Evolutionary conservation across 2,888 invertebrate species (phyloP).

Genomic region (Dolomedes plantarius): DNA sequence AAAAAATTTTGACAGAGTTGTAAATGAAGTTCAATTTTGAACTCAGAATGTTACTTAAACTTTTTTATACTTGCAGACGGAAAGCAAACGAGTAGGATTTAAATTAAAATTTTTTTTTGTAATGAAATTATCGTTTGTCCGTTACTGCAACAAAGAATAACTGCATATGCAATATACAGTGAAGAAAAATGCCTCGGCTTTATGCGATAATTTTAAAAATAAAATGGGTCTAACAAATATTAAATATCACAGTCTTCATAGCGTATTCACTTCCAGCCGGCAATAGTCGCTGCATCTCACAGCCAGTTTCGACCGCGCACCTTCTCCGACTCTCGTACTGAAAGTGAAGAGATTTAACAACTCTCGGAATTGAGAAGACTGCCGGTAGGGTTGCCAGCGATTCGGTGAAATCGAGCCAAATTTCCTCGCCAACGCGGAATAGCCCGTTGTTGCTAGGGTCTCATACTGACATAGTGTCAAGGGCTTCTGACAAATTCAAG

Average conservation of each 20-base stretch:
- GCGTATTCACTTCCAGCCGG: background rate
- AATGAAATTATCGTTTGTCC: too few relatives aligned
- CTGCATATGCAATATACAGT: too few relatives aligned
- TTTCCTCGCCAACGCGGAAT: background rate
- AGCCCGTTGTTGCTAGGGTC: slow-evolving; percentile 5
- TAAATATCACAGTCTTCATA: background rate
- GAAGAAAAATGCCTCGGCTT: too few relatives aligned
- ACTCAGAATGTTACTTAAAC: too few relatives aligned
- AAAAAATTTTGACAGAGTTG: too few relatives aligned
- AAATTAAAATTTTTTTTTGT: too few relatives aligned
- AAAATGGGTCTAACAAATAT: background rate
- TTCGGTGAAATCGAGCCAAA: background rate
- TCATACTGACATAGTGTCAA: background rate
- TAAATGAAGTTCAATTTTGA: too few relatives aligned
- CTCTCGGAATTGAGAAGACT: background rate
- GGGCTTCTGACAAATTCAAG: slow-evolving; percentile 12
- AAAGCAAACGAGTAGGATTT: too few relatives aligned
- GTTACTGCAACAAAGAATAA: too few relatives aligned
- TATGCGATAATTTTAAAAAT: too few relatives aligned
- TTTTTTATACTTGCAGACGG: too few relatives aligned
- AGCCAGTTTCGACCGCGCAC: background rate
- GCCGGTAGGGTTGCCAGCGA: background rate
- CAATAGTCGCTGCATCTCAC: background rate
- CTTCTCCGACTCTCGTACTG: background rate
- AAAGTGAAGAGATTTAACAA: slow-evolving; percentile 9